Evolutionary conservation across 2,888 invertebrate genomes (phyloP).

Genomic region (Trachelus stipa): DNA sequence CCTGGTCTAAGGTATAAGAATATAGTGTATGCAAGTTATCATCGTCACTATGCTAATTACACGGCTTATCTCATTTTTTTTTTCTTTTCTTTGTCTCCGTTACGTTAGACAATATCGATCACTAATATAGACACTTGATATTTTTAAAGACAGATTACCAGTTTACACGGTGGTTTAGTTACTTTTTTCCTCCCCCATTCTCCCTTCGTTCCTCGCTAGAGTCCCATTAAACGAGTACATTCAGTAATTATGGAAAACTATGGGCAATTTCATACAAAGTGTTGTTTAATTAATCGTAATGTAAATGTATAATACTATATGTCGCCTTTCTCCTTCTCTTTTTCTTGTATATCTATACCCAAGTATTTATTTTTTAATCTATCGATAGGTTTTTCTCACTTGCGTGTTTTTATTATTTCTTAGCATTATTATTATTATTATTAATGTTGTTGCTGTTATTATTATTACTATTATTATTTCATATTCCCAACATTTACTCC

Average conservation of each 20-base stretch:
- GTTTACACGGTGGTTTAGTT: constrained; percentile 8
- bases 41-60: constrained; percentile 16
- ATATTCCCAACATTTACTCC: neutral
- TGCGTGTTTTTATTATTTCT: constrained; percentile 20
- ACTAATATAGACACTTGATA: constrained; percentile 64
- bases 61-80: constrained; percentile 38
- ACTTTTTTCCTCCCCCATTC: constrained; percentile 3
- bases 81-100: constrained; percentile 37
- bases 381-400: constrained; percentile 15
- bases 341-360: too few species aligned
- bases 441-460: neutral
- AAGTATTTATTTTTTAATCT: constrained; percentile 10
- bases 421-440: constrained; percentile 20
- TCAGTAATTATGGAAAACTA: constrained; percentile 58
- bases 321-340: constrained; percentile 19
- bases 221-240: constrained; percentile 50
- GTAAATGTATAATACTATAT: constrained; percentile 57
- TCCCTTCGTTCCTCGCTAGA: constrained; percentile 25
- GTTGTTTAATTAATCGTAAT: constrained; percentile 48
- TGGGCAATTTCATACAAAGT: constrained; percentile 50
- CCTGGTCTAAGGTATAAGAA: constrained; percentile 55
- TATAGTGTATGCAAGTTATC: constrained; percentile 54
- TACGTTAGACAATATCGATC: constrained; percentile 60
- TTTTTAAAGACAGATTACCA: constrained; percentile 51
- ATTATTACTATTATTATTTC: constrained; percentile 8